Conservation (phyloP, 2,113 vertebrate species). For the Calidris pugnax region DNA sequence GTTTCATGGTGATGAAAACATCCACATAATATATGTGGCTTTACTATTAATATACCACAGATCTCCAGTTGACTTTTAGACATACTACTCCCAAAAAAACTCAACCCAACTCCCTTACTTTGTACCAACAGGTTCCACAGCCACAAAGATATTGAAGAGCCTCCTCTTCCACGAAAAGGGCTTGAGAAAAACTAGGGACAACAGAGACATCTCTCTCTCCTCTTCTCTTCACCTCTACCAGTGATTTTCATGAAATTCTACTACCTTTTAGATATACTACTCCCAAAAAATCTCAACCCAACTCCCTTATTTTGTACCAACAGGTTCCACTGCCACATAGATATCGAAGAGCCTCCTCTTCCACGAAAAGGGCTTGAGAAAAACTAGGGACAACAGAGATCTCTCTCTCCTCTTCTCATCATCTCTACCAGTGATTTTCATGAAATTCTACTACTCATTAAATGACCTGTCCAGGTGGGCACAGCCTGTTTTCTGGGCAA, state of each 20-base stretch:
- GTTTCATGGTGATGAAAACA: background rate
- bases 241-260: too few species aligned
- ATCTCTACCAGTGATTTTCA: background rate
- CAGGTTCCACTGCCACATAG: too few species aligned
- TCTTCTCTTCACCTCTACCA: too few species aligned
- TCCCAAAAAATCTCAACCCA: too few species aligned
- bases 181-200: background rate
- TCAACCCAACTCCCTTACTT: background rate
- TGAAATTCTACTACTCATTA: background rate
- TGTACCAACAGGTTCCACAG: background rate
- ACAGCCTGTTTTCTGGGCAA: background rate
- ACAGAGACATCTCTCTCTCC: background rate
- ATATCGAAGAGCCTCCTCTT: too few species aligned
- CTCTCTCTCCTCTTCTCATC: too few species aligned
- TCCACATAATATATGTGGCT: background rate
- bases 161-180: background rate
- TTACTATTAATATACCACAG: background rate
- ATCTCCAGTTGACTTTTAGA: background rate
- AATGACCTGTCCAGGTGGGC: background rate
- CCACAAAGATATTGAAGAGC: background rate
- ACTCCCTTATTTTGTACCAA: too few species aligned
- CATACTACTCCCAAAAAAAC: background rate
- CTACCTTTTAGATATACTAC: too few species aligned
- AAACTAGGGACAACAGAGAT: too few species aligned
- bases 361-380: too few species aligned